Conservation (phyloP, 2,888 invertebrate species). For the Tachina fera region DNA sequence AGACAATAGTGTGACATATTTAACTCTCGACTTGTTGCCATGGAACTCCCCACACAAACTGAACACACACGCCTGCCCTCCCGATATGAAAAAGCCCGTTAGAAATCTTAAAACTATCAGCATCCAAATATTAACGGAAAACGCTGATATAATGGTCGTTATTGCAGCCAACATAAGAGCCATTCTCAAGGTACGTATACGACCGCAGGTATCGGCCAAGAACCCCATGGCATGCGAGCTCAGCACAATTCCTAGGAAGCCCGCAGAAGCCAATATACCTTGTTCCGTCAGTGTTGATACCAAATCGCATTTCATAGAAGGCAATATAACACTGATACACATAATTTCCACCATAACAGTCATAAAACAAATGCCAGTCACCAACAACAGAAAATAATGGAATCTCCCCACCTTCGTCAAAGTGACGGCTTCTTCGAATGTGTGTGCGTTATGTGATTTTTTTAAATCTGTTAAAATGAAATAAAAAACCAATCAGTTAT, state of each 20-base stretch:
- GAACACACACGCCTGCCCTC: constrained; percentile 85
- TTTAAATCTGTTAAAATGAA: constrained; percentile 50
- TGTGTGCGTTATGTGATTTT: constrained; percentile 72
- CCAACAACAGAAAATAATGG: constrained; percentile 85
- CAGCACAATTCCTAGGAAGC: constrained; percentile 87
- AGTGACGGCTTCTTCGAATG: constrained; percentile 80
- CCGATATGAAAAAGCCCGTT: constrained; percentile 85
- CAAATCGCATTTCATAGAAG: constrained; percentile 88
- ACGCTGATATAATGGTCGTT: constrained; percentile 85
- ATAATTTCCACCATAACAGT: constrained; percentile 88
- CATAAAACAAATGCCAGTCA: constrained; percentile 86
- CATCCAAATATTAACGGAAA: constrained; percentile 85
- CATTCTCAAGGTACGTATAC: constrained; percentile 85
- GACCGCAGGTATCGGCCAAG: constrained; percentile 89
- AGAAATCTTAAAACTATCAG: constrained; percentile 86
- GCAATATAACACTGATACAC: constrained; percentile 87
- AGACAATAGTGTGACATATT: constrained; percentile 85
- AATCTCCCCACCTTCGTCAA: constrained; percentile 85
- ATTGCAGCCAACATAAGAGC: constrained; percentile 84
- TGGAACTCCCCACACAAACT: constrained; percentile 86
- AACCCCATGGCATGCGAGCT: constrained; percentile 92
- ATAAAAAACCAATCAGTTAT: constrained; percentile 16
- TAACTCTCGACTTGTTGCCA: constrained; percentile 83
- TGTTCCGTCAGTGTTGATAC: constrained; percentile 85
- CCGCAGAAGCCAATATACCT: constrained; percentile 87